A percentile compares a stretch with the other conserved stretches of the same genome.
Evolutionary conservation across 1,140 invertebrate genomes (phyloP).

Genomic region (Drosophila quadrilineata): DNA sequence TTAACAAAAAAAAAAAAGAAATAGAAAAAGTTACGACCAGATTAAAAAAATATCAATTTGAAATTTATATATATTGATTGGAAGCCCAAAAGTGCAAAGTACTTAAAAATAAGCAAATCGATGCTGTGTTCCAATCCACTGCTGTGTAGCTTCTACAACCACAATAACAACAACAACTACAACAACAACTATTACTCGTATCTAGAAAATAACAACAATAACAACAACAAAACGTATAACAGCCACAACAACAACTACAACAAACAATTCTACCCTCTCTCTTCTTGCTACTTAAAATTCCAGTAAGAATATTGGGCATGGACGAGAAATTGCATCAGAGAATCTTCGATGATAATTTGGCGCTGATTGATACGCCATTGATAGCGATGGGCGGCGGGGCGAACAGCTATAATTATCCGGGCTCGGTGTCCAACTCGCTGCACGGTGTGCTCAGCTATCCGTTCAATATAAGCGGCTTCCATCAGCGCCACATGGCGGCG

Average conservation of each 20-base stretch:
- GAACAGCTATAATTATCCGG: conserved; percentile 72
- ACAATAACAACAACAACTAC: conserved; percentile 26
- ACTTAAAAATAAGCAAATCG: too few relatives aligned
- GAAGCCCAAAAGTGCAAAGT: conserved; percentile 46
- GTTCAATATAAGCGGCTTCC: conserved; percentile 80
- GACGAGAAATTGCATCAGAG: conserved; percentile 81
- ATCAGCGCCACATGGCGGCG: conserved; percentile 74
- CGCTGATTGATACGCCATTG: conserved; percentile 80
- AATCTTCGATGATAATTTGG: conserved; percentile 81
- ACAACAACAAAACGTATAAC: conserved; percentile 23
- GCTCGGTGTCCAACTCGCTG: conserved; percentile 61
- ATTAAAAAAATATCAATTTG: conserved; percentile 1
- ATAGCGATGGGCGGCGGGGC: conserved; percentile 67
- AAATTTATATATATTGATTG: conserved; percentile 58
- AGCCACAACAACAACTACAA: conserved; percentile 46
- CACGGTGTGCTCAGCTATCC: conserved; percentile 78
- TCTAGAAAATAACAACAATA: conserved; percentile 41
- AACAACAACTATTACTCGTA: conserved; percentile 47
- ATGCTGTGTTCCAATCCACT: conserved; percentile 34
- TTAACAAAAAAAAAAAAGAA: conserved; percentile 43
- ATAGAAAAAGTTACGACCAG: conserved; percentile 25
- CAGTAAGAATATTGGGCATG: conserved; percentile 81
- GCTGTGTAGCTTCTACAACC: conserved; percentile 59
- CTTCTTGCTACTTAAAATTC: conserved; percentile 71
- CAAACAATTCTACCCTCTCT: conserved; percentile 65